Conservation (phyloP, 2,113 vertebrate species). For the Halcyon malimbica region DNA sequence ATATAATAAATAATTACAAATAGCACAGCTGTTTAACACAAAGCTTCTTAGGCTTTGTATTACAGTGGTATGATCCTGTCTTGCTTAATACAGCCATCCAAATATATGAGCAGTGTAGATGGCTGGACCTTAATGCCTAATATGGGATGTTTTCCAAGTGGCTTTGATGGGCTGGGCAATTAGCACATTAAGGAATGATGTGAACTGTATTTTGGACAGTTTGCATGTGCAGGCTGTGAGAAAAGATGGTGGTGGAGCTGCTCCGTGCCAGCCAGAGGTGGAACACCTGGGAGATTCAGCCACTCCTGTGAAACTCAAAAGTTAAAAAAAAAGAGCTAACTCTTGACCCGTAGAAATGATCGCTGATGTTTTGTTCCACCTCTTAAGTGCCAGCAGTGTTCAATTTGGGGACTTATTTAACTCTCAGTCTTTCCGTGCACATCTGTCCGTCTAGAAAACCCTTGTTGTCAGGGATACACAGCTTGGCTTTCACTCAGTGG, state of each 20-base stretch:
- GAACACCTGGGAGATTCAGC: not conserved
- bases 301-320: not conserved
- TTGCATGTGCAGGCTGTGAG: not conserved
- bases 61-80: not conserved
- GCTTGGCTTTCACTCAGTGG: not conserved
- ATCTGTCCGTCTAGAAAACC: not conserved
- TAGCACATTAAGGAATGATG: not conserved
- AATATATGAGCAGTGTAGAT: not conserved
- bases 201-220: not conserved
- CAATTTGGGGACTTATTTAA: not conserved
- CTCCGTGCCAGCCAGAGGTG: fast-evolving
- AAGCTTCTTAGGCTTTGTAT: not conserved
- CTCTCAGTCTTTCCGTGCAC: not conserved
- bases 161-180: not conserved
- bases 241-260: not conserved
- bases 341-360: not conserved
- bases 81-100: not conserved
- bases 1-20: no score
- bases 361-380: not conserved
- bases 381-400: not conserved
- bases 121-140: not conserved
- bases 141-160: not conserved
- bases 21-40: not conserved
- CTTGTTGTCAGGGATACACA: not conserved
- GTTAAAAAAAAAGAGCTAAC: not conserved